Evolutionary conservation across 1,140 invertebrate species (phyloP).

Genomic region (Pseudomyrmex concolor): DNA sequence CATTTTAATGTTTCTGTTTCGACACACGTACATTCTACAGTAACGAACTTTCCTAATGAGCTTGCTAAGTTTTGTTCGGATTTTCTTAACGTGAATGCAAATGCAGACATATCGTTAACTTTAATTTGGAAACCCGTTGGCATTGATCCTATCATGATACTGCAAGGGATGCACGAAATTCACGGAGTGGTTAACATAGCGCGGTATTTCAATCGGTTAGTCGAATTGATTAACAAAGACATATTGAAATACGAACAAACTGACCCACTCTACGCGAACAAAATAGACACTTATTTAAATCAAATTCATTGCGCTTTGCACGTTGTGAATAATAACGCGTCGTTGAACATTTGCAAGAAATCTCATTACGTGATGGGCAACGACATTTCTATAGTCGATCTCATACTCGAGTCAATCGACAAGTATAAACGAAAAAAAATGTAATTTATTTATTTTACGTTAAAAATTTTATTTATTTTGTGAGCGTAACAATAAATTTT

Average conservation of each 20-base stretch:
- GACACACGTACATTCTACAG: slow-evolving; percentile 84
- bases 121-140: slow-evolving; percentile 85
- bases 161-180: slow-evolving; percentile 80
- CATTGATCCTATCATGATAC: slow-evolving; percentile 81
- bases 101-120: slow-evolving; percentile 74
- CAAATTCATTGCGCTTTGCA: slow-evolving; percentile 75
- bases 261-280: slow-evolving; percentile 77
- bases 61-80: slow-evolving; percentile 72
- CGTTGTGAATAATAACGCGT: slow-evolving; percentile 31
- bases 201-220: slow-evolving; percentile 85
- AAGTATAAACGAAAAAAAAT: slow-evolving; percentile 39
- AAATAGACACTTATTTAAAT: slow-evolving; percentile 86
- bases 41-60: slow-evolving; percentile 64
- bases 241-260: slow-evolving; percentile 83
- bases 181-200: slow-evolving; percentile 85
- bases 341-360: slow-evolving; percentile 32
- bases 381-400: slow-evolving; percentile 77
- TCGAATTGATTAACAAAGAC: slow-evolving; percentile 77
- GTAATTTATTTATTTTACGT: slow-evolving; percentile 18
- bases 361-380: slow-evolving; percentile 74
- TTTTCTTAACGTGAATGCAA: slow-evolving; percentile 54
- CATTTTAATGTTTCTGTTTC: slow-evolving; percentile 75
- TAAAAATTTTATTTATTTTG: slow-evolving; percentile 13
- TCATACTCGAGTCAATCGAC: slow-evolving; percentile 70
- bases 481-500: slow-evolving; percentile 26